Evolutionary conservation across 2,797 vertebrate genomes (phyloP).

Genomic region (Intellagama lesueurii): DNA sequence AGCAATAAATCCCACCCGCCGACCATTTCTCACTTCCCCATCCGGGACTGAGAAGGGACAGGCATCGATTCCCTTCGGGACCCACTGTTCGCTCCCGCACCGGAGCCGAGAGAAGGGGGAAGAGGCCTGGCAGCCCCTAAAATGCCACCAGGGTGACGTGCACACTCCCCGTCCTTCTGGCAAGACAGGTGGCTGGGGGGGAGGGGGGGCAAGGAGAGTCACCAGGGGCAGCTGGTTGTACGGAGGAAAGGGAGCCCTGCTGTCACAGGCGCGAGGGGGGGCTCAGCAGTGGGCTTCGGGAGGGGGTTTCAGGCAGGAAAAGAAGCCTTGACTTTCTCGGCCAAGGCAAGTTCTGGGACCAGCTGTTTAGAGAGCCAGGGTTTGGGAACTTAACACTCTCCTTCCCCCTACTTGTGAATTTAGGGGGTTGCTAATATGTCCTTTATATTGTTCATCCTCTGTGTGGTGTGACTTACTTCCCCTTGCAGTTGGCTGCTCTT

Average conservation of each 20-base stretch:
- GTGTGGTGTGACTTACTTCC: neutral
- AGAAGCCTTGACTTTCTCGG: neutral
- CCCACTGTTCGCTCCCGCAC: too few species aligned
- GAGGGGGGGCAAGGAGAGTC: neutral
- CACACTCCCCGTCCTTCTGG: too few species aligned
- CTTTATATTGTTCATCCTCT: neutral
- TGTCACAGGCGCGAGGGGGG: rapidly evolving
- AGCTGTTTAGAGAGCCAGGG: neutral
- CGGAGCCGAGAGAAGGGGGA: neutral
- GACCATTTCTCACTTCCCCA: rapidly evolving
- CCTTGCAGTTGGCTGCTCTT: neutral
- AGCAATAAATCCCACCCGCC: neutral
- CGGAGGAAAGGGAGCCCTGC: too few species aligned
- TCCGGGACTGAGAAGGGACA: too few species aligned
- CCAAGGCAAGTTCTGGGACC: neutral
- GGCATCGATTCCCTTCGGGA: too few species aligned
- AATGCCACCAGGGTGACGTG: neutral
- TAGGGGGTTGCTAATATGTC: neutral
- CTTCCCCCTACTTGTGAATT: neutral
- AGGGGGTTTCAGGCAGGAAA: neutral
- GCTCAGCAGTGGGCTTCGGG: too few species aligned
- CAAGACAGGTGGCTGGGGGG: neutral
- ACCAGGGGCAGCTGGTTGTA: neutral
- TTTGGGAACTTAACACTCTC: too few species aligned
- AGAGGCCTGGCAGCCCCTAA: neutral